phyloP scores from a whole-genome alignment of 2,888 invertebrate genomes.

The Cylloceria caligata region DNA sequence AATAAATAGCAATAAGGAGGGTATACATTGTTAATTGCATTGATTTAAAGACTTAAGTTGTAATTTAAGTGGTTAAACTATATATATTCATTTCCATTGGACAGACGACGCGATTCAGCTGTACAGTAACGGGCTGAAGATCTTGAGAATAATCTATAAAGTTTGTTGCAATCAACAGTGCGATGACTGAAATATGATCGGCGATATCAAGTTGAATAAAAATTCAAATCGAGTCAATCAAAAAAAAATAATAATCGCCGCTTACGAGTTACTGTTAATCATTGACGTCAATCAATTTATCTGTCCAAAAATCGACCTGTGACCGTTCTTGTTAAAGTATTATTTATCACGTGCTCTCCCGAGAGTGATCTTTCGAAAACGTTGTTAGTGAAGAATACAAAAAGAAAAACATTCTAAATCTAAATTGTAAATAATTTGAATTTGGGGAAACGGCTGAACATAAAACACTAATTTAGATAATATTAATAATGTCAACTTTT shows the following conservation, averaged over 20 bases:
- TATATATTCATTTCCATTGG: constrained; percentile 43
- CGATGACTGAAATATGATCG: neutral
- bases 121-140: constrained; percentile 23
- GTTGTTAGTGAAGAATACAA: constrained; percentile 18
- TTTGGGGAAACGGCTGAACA: constrained; percentile 52
- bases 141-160: constrained; percentile 9
- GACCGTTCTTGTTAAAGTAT: constrained; percentile 56
- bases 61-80: constrained; percentile 61
- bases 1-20: constrained; percentile 74
- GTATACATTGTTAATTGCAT: constrained; percentile 65
- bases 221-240: constrained; percentile 39
- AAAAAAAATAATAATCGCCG: constrained; percentile 37
- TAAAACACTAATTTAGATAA: constrained; percentile 38
- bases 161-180: constrained; percentile 9
- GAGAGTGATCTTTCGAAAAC: constrained; percentile 30
- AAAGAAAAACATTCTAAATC: constrained; percentile 42
- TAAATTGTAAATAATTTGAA: constrained; percentile 69
- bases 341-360: constrained; percentile 53
- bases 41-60: constrained; percentile 65
- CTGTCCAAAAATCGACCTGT: constrained; percentile 47
- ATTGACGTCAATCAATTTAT: constrained; percentile 59
- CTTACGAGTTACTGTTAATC: constrained; percentile 63
- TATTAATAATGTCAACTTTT: constrained; percentile 63
- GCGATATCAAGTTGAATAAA: constrained; percentile 4
- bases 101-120: constrained; percentile 52